Evolutionary conservation across 1,140 invertebrate species (phyloP), one percentile per base, ranked within the genome.

Genomic region (Drosophila guanche): DNA sequence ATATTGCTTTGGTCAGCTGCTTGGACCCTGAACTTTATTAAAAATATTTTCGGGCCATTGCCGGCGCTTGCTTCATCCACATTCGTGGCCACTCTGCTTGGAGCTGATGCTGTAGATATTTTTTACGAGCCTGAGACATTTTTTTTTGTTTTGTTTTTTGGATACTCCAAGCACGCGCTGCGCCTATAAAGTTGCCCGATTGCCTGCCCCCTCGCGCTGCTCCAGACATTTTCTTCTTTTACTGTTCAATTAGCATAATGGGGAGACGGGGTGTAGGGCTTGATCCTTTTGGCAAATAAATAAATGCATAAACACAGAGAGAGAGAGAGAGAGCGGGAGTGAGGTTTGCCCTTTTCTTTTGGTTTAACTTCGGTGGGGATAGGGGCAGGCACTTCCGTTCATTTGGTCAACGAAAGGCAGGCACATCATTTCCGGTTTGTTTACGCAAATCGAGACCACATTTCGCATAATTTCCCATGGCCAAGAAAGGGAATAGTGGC

Each of bases 241-340:
- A 80, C 84, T 90, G 79, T 90, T 90, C 88, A 90, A 90, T 90
- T 90, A 90, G 88, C 88, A 90, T 90, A 90, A 90, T 90, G 76
- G 76, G 88, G 76, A n/a, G n/a, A n/a, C n/a, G 54, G 52, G 66
- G 42, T 41, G 43, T 47, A 66, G 58, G 63, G 52, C 23, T 27
- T 90, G 88, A 90, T 90, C 81, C 88, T 78, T 90, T 90, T 90
- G 71, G 63, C 79, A 89, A 89, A 89, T 89, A 89, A 89, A 89
- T 89, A 89, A 89, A 89, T 89, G 71, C 75, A 88, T 83, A 88
- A 86, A 86, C 16, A 20, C 16, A 20, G 16, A 20, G 16, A 20
- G 16, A 20, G 0, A 20, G 16, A 20, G 16, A 0, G 16, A 1
- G 16, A 1, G 0, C 60, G 23, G 22, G 55, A 43, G 8, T 6